These are phyloP conservation scores for Hofmannophila pseudospretella DNA, from an alignment of 2,888 invertebrate genomes.

Conservation along the genomic window DNA sequence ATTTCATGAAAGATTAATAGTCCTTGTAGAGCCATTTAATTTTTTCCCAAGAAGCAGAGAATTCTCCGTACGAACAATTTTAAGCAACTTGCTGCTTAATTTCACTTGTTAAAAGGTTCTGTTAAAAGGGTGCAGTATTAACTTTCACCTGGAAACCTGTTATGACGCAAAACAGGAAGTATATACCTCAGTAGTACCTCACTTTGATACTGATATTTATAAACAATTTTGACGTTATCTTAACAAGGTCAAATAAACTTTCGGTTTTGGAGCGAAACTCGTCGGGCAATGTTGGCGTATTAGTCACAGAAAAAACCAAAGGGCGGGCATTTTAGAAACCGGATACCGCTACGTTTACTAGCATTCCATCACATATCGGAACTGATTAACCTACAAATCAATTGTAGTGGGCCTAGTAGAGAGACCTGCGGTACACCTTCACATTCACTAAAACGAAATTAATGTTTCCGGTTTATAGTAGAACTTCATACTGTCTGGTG, in stretches of 20 bases:
- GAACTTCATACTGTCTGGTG: too few relatives aligned
- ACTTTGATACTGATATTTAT: background rate
- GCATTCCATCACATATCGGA: background rate
- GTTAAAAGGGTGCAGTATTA: background rate
- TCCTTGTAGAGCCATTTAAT: too few relatives aligned
- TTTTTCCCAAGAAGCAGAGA: too few relatives aligned
- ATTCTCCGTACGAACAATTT: too few relatives aligned
- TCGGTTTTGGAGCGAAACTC: constrained; percentile 3
- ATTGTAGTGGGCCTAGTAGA: background rate
- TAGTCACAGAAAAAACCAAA: background rate
- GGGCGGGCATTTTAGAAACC: background rate
- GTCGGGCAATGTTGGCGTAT: background rate
- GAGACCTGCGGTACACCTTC: background rate
- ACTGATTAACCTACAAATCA: background rate
- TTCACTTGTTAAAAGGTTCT: background rate
- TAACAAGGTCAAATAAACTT: constrained; percentile 4
- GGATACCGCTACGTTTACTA: background rate
- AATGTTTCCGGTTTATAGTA: too few relatives aligned
- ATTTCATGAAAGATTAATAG: too few relatives aligned
- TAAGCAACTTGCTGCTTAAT: too few relatives aligned
- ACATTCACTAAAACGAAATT: too few relatives aligned
- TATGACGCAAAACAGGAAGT: constrained; percentile 1
- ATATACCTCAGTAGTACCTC: background rate
- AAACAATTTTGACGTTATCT: background rate
- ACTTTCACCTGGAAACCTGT: constrained; percentile 4